These are phyloP conservation scores for Rhadinocentrus ornatus DNA, from an alignment of 2,797 vertebrate species.

Conservation along the genomic window DNA sequence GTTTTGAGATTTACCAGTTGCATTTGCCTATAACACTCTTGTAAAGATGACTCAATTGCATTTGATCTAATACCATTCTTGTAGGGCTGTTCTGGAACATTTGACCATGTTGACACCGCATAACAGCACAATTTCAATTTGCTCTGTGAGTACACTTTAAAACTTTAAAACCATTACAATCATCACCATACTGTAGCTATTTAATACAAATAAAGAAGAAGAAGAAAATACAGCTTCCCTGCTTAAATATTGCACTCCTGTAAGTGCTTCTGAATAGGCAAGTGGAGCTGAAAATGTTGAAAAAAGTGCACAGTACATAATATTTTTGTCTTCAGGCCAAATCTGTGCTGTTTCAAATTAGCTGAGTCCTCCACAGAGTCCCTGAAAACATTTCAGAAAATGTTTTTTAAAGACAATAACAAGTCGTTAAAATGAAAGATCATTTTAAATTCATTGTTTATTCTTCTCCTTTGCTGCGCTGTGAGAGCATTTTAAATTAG, in stretches of 20 bases:
- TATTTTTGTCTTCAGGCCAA: constrained; percentile 46
- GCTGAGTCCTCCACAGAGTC: constrained; percentile 56
- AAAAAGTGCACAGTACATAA: constrained; percentile 37
- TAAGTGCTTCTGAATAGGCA: constrained; percentile 27
- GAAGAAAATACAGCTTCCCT: constrained; percentile 22
- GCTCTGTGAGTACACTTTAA: constrained; percentile 9
- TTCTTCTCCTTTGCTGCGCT: constrained; percentile 44
- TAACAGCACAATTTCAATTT: not conserved
- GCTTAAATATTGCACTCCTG: constrained; percentile 45
- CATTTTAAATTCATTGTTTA: constrained; percentile 68
- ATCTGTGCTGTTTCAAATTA: constrained; percentile 55
- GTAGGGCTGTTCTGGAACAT: constrained; percentile 3
- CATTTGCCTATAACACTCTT: constrained; percentile 29
- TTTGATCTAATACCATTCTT: constrained; percentile 37
- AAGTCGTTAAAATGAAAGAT: constrained; percentile 75
- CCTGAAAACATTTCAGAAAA: constrained; percentile 66
- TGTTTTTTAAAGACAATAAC: constrained; percentile 68
- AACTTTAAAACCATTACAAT: constrained; percentile 1
- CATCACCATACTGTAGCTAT: not conserved
- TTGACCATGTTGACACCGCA: not conserved
- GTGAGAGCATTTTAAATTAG: constrained; percentile 60
- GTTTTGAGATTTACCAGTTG: constrained; percentile 66
- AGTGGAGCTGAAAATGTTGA: constrained; percentile 20
- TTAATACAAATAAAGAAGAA: constrained; percentile 22
- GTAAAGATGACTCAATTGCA: constrained; percentile 35